Evolutionary conservation across 2,888 invertebrate species (phyloP), one percentile per base, ranked within the genome.

Genomic region (Cerastis rubricosa): DNA sequence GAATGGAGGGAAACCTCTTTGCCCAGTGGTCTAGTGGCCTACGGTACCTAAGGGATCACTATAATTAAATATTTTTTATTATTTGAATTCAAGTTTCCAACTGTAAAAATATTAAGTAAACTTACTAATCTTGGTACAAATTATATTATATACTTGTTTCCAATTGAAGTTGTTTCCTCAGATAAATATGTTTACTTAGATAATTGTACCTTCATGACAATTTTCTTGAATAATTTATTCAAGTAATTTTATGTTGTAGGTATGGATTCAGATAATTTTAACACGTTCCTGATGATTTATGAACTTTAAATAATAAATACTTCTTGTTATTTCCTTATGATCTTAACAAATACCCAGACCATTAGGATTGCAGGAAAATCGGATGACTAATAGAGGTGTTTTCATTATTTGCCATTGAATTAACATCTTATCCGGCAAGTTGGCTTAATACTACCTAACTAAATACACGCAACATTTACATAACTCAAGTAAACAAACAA

Each of bases 391-490:
- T 35, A 63, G 49, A 49, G 11, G 14, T 71, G 14, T 57, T 63
- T 65, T 83, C 45, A 49, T 79, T 82, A 84, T 84, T 84, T 84
- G 40, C 59, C 57, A 19, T 70, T 72, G 57, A 84, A 80, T 84
- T 82, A 70, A 74, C 80, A 82, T 84, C 85, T 61, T 64, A 43
- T 22, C 65, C 78, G 71, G 61, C 22, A 71, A 71, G 70, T 78
- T 70, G n/a, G 51, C 65, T 76, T 76, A 76, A 81, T 69, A 40
- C 45, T 54, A 74, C 63, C 66, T 83, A 83, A 78, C 69, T 66
- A 80, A 77, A 69, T 77, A 80, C 40, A 63, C 40, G 49, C 9
- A 80, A 63, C 43, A 71, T 83, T 80, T 70, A 35, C 70, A 67
- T 78, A 82, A 54, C 29, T 84, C n/a, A 29, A 63, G 74, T 64